These are phyloP conservation scores for Cyphomyrmex costatus DNA, from an alignment of 1,140 invertebrate genomes.

Conservation along the genomic window DNA sequence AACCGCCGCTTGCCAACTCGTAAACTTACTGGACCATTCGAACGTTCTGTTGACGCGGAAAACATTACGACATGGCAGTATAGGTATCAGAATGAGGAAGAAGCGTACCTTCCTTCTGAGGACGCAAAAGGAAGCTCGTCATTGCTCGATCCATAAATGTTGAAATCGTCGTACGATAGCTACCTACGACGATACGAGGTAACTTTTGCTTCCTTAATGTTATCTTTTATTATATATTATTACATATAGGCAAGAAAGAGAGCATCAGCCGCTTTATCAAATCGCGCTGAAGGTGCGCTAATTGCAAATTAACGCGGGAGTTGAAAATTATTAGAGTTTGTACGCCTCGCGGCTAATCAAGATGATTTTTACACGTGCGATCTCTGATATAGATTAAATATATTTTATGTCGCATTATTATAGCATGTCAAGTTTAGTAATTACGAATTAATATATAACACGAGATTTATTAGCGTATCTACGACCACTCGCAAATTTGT, in stretches of 20 bases:
- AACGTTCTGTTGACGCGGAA: slow-evolving; percentile 26
- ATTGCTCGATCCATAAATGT: slow-evolving; percentile 25
- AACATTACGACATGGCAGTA: not conserved
- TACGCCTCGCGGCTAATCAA: slow-evolving; percentile 5
- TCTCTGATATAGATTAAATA: slow-evolving; percentile 15
- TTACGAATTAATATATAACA: slow-evolving; percentile 51
- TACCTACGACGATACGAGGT: too few species aligned
- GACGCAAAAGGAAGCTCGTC: slow-evolving; percentile 33
- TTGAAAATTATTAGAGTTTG: slow-evolving; percentile 13
- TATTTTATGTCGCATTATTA: slow-evolving; percentile 57
- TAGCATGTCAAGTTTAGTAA: slow-evolving; percentile 43
- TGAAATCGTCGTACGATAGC: slow-evolving; percentile 11
- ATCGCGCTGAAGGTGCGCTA: not conserved
- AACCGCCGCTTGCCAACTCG: slow-evolving; percentile 44
- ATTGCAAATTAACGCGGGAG: slow-evolving; percentile 20
- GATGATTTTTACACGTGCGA: slow-evolving; percentile 17
- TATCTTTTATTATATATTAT: not conserved
- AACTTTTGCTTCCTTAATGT: too few species aligned
- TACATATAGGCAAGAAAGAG: not conserved
- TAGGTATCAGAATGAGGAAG: not conserved
- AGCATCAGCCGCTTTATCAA: not conserved
- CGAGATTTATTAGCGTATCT: slow-evolving; percentile 55
- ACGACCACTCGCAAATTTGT: slow-evolving; percentile 44
- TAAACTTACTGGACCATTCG: slow-evolving; percentile 48
- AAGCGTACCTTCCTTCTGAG: not conserved